Evolutionary conservation across 1,140 invertebrate genomes (phyloP).

Genomic region (Nasonia vitripennis): DNA sequence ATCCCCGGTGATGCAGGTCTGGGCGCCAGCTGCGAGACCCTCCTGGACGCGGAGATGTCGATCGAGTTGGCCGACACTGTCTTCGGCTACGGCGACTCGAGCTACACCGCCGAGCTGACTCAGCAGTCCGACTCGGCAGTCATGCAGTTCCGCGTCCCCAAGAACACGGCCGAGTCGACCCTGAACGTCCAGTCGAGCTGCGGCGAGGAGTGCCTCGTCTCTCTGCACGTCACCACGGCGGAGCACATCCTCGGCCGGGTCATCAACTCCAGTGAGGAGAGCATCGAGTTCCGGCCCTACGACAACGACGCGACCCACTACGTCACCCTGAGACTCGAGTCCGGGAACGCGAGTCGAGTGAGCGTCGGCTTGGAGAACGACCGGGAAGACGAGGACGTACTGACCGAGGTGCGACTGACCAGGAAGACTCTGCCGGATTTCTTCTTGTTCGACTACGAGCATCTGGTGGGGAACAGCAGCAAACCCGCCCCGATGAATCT

Average conservation of each 20-base stretch:
- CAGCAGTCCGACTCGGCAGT: slow-evolving; percentile 55
- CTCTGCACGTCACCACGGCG: slow-evolving; percentile 59
- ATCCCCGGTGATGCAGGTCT: slow-evolving; percentile 66
- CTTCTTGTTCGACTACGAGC: slow-evolving; percentile 83
- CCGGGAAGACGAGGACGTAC: neutral
- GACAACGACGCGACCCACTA: slow-evolving; percentile 77
- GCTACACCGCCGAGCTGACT: neutral
- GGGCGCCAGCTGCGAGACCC: slow-evolving; percentile 75
- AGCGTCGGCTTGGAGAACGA: slow-evolving; percentile 51
- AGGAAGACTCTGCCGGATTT: slow-evolving; percentile 82
- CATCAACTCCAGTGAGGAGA: slow-evolving; percentile 58
- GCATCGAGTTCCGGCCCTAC: slow-evolving; percentile 75
- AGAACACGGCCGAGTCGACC: slow-evolving; percentile 51
- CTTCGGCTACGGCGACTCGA: slow-evolving; percentile 60
- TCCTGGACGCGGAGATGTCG: slow-evolving; percentile 77
- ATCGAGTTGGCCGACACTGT: slow-evolving; percentile 68
- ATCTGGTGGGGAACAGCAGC: slow-evolving; percentile 75
- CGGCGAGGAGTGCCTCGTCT: slow-evolving; percentile 63
- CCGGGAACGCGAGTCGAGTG: slow-evolving; percentile 63
- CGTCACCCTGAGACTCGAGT: slow-evolving; percentile 62
- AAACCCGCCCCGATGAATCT: slow-evolving; percentile 80
- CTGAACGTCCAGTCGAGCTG: slow-evolving; percentile 63
- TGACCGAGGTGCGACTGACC: slow-evolving; percentile 72
- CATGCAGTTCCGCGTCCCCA: slow-evolving; percentile 64
- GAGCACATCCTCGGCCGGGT: slow-evolving; percentile 53